These are phyloP conservation scores for Nycticorax nycticorax DNA, from an alignment of 2,113 vertebrate genomes.

Conservation along the genomic window DNA sequence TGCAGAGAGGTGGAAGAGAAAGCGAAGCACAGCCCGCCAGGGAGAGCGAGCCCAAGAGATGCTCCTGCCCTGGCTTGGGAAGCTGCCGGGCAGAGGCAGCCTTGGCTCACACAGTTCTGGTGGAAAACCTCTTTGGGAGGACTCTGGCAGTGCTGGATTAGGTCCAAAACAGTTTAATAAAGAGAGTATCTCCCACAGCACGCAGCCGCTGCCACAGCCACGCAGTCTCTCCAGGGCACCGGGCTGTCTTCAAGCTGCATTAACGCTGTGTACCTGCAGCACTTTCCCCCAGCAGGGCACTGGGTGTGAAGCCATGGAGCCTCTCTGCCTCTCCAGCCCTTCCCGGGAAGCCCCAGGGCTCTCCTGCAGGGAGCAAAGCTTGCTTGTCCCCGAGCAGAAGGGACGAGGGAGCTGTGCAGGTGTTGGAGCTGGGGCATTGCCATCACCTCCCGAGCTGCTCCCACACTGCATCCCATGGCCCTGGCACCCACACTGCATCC, in stretches of 20 bases:
- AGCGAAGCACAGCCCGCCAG: neutral
- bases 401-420: neutral
- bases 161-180: neutral
- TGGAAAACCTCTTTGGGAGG: neutral
- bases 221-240: rapidly evolving
- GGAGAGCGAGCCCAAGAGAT: neutral
- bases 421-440: neutral
- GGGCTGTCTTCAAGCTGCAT: neutral
- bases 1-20: neutral
- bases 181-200: neutral
- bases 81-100: neutral
- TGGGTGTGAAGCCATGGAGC: rapidly evolving
- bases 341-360: neutral
- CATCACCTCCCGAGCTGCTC: neutral
- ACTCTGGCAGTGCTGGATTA: neutral
- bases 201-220: neutral
- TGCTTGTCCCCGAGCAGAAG: neutral
- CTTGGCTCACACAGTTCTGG: neutral
- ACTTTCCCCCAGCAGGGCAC: rapidly evolving
- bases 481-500: rapidly evolving
- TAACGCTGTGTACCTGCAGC: rapidly evolving
- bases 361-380: neutral
- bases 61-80: rapidly evolving
- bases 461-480: neutral
- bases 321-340: neutral